These are phyloP conservation scores for Brachionus asplanchnoidis DNA, from an alignment of 1,140 invertebrate genomes.

Conservation along the genomic window DNA sequence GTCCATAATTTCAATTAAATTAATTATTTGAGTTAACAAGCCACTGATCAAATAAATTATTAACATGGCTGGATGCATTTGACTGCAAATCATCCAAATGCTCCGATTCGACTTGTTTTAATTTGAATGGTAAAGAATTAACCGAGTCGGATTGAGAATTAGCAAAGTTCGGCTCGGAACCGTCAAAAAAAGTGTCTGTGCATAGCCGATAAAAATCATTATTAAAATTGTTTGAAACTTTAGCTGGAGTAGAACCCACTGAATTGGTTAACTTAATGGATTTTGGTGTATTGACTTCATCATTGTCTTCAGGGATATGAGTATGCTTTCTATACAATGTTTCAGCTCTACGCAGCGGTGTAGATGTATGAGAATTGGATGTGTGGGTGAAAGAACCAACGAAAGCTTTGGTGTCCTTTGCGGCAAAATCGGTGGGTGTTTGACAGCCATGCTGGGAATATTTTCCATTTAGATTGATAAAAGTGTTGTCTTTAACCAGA, in stretches of 20 bases:
- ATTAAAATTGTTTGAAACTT: constrained; percentile 32
- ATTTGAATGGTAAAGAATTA: neutral
- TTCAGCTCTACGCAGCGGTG: neutral
- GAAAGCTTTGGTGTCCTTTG: neutral
- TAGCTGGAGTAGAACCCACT: constrained; percentile 10
- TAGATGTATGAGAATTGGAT: neutral
- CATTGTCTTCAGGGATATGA: neutral
- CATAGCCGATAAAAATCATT: constrained; percentile 37
- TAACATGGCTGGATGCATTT: constrained; percentile 9
- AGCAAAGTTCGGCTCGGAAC: neutral
- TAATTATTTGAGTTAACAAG: constrained; percentile 13
- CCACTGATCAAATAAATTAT: constrained; percentile 37
- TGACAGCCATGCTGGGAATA: neutral
- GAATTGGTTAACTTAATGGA: neutral
- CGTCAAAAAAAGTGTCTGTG: neutral
- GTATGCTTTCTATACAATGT: constrained; percentile 14
- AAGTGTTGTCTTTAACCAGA: neutral
- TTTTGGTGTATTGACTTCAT: neutral
- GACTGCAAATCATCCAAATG: neutral
- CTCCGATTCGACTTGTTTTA: neutral
- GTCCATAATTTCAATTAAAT: neutral
- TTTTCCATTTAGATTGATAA: neutral
- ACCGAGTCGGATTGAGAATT: neutral
- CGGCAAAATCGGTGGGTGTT: neutral
- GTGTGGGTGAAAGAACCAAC: constrained; percentile 26